phyloP scores from a whole-genome alignment of 64 coral and sea anemone species.

The Montipora cactus region DNA sequence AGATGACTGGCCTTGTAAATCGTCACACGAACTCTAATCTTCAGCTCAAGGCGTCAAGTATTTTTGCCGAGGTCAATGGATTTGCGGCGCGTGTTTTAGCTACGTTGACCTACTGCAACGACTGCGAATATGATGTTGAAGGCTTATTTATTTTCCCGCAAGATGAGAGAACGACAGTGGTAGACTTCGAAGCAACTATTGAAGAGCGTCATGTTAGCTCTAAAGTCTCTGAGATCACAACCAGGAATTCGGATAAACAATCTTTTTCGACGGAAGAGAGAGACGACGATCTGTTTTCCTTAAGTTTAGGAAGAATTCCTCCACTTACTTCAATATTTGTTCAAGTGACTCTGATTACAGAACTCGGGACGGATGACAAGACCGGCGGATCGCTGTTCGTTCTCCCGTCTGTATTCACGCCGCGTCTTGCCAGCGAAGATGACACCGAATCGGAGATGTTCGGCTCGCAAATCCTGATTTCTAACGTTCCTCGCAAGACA shows the following conservation, averaged over 20 bases:
- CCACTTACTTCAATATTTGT: conserved; percentile 90
- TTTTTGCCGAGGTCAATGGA: conserved; percentile 93
- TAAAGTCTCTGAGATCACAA: conserved; percentile 54
- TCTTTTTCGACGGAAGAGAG: conserved; percentile 76
- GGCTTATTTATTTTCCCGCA: conserved; percentile 95
- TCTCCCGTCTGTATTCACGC: conserved; percentile 91
- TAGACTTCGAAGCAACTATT: conserved; percentile 90
- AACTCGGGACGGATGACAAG: conserved; percentile 71
- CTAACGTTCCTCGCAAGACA: conserved; percentile 78
- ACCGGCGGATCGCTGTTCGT: conserved; percentile 80
- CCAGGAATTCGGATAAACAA: conserved; percentile 61
- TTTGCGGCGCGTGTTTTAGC: conserved; percentile 88
- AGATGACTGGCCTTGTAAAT: conserved; percentile 89
- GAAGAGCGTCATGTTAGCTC: conserved; percentile 83
- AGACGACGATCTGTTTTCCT: conserved; percentile 89
- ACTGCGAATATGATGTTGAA: conserved; percentile 88
- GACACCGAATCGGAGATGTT: conserved; percentile 25
- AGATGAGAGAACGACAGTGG: conserved; percentile 87
- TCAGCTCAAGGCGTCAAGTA: conserved; percentile 87
- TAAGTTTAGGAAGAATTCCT: conserved; percentile 96
- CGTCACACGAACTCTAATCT: conserved; percentile 70
- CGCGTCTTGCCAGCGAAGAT: conserved; percentile 66
- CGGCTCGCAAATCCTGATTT: conserved; percentile 80
- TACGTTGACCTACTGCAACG: conserved; percentile 87
- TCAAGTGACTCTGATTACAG: conserved; percentile 92